Conservation (phyloP, 2,113 vertebrate genomes). For the Hippocampus barbouri region DNA sequence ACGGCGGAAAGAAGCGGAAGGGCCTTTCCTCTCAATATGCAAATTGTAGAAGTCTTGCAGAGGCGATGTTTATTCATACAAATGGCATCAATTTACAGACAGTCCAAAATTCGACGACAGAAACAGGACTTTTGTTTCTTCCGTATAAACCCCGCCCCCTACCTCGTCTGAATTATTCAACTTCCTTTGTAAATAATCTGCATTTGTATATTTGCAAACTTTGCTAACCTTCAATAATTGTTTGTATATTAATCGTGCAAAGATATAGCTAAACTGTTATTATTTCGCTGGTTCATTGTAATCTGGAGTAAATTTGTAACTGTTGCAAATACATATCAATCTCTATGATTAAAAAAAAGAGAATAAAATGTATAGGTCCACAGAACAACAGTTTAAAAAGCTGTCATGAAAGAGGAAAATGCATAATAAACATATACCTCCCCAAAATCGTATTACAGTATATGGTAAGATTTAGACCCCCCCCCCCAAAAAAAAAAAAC, state of each 20-base stretch:
- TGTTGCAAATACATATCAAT: not conserved
- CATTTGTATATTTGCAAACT: not conserved
- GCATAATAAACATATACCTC: no score
- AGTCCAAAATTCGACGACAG: slow-evolving; percentile 40
- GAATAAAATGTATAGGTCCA: no score
- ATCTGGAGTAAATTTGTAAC: not conserved
- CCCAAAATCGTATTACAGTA: no score
- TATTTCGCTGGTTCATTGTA: not conserved
- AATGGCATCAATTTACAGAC: slow-evolving; percentile 67
- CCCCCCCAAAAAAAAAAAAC: no score
- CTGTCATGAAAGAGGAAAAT: no score
- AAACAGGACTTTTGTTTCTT: not conserved
- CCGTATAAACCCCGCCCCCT: not conserved
- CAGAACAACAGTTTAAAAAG: no score
- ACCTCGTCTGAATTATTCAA: not conserved
- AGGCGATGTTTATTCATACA: slow-evolving; percentile 66
- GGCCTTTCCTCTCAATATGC: slow-evolving; percentile 40
- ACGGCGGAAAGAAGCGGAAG: slow-evolving; percentile 31
- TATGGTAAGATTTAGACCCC: no score
- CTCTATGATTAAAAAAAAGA: no score
- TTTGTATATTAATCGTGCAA: no score
- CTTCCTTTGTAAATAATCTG: not conserved
- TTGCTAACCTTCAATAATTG: not conserved
- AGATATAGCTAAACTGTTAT: not conserved
- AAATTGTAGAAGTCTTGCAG: slow-evolving; percentile 37